These are phyloP conservation scores for Narcine bancroftii DNA, from an alignment of 2,113 vertebrate genomes.

Conservation along the genomic window DNA sequence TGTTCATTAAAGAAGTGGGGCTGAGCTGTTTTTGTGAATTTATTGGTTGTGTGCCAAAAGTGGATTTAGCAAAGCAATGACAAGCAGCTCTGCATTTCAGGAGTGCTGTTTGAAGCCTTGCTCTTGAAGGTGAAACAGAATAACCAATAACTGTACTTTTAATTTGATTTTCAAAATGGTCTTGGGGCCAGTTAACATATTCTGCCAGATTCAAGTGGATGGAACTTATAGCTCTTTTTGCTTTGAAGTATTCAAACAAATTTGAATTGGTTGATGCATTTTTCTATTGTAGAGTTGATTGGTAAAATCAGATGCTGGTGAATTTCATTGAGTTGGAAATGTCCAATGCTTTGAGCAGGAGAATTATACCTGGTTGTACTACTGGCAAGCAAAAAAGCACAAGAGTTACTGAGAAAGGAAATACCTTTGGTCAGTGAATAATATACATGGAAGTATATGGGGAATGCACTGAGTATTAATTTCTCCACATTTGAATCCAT, in stretches of 20 bases:
- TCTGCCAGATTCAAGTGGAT: neutral
- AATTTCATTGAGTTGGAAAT: neutral
- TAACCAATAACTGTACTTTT: neutral
- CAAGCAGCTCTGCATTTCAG: neutral
- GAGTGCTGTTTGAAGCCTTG: neutral
- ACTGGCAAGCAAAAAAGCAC: neutral
- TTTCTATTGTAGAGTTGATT: neutral
- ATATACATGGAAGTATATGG: too few relatives aligned
- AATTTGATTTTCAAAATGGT: neutral
- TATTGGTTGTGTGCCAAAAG: neutral
- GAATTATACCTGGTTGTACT: neutral
- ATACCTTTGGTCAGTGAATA: too few relatives aligned
- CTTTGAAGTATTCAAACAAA: neutral
- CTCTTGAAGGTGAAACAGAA: neutral
- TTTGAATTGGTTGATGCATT: neutral
- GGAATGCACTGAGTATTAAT: too few relatives aligned
- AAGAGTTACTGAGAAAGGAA: too few relatives aligned
- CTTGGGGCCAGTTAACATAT: neutral
- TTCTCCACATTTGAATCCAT: too few relatives aligned
- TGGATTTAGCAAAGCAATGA: neutral
- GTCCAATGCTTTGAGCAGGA: neutral
- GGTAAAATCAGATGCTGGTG: too few relatives aligned
- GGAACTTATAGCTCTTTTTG: neutral
- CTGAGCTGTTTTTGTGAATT: neutral
- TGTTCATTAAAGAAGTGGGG: neutral